phyloP scores from a whole-genome alignment of 1,140 invertebrate species.

The Heliconius melpomene region DNA sequence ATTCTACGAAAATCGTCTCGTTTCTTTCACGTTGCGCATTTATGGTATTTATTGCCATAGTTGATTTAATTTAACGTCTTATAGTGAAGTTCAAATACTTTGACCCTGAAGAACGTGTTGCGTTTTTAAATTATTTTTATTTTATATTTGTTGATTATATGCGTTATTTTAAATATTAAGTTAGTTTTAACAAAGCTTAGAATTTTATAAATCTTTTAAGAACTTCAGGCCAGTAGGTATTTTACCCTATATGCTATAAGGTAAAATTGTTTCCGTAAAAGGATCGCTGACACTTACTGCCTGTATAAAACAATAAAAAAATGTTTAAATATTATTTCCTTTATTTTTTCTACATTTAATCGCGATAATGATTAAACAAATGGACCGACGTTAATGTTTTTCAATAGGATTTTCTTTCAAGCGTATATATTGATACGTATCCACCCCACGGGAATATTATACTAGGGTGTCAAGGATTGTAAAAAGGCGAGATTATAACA shows the following conservation, averaged over 20 bases:
- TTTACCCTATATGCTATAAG: no score
- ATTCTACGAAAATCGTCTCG: conserved; percentile 37
- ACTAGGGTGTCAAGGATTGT: background rate
- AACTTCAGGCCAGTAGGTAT: no score
- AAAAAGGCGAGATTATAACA: background rate
- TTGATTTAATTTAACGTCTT: conserved; percentile 23
- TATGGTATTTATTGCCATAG: background rate
- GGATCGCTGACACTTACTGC: no score
- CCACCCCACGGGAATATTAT: background rate
- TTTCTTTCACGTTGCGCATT: conserved; percentile 28
- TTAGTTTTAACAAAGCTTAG: no score
- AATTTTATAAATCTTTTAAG: no score
- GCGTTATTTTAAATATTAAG: no score
- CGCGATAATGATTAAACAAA: background rate
- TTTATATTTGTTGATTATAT: background rate
- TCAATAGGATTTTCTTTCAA: background rate
- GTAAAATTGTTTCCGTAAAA: no score
- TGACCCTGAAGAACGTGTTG: background rate
- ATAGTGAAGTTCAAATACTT: conserved; percentile 17
- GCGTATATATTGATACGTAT: background rate
- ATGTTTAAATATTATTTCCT: no score
- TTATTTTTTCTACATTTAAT: background rate
- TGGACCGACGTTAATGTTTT: background rate
- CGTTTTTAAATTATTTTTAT: background rate
- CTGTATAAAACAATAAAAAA: no score